These are phyloP conservation scores for Leptopilina drosophilae DNA, from an alignment of 2,888 invertebrate genomes.

Conservation along the genomic window DNA sequence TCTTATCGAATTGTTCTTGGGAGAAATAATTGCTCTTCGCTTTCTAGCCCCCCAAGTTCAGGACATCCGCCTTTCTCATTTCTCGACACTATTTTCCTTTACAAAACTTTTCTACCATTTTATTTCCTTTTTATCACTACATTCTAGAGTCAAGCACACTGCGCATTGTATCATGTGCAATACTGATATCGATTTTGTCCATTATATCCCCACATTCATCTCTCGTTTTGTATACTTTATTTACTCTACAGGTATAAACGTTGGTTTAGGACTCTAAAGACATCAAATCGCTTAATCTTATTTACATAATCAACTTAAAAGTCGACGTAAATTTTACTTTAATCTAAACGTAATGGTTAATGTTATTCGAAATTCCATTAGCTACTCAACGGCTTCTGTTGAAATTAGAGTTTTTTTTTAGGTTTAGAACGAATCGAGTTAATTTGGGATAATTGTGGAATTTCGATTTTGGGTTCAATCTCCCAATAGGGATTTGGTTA, in stretches of 20 bases:
- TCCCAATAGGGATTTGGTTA: background rate
- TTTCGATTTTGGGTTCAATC: too few species aligned
- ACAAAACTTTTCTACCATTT: slow-evolving; percentile 16
- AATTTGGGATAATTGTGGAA: too few species aligned
- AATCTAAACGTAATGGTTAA: too few species aligned
- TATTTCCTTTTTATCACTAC: slow-evolving; percentile 11
- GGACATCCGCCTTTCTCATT: slow-evolving; percentile 27
- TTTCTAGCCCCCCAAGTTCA: slow-evolving; percentile 13
- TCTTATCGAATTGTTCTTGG: slow-evolving; percentile 28
- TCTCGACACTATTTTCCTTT: slow-evolving; percentile 18
- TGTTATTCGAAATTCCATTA: too few species aligned
- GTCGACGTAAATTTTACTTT: too few species aligned
- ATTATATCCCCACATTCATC: background rate
- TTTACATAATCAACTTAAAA: too few species aligned
- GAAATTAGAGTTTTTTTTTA: too few species aligned
- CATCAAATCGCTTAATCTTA: too few species aligned
- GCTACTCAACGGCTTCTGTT: too few species aligned
- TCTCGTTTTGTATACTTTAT: slow-evolving; percentile 12
- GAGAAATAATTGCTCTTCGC: slow-evolving; percentile 38
- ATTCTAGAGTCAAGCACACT: slow-evolving; percentile 16
- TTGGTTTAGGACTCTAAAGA: too few species aligned
- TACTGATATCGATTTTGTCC: background rate
- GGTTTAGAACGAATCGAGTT: too few species aligned
- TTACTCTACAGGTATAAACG: background rate
- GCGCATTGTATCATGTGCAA: background rate